These are phyloP conservation scores for Sweltsa coloradensis DNA, from an alignment of 1,140 invertebrate species.

Conservation along the genomic window DNA sequence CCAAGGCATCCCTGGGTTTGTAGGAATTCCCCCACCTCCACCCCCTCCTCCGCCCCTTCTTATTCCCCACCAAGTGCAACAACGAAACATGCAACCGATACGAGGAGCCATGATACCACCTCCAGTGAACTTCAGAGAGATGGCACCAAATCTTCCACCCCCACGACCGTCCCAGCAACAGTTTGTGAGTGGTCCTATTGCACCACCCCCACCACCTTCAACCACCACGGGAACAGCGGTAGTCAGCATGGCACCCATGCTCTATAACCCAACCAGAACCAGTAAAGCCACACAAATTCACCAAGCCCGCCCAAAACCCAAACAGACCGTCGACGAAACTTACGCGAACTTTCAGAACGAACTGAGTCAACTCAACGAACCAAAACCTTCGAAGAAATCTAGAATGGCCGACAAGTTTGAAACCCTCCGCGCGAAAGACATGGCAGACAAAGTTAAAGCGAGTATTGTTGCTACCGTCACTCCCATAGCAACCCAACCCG, in stretches of 20 bases:
- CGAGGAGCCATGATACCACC: not conserved
- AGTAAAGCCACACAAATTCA: not conserved
- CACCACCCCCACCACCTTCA: not conserved
- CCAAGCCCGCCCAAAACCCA: not conserved
- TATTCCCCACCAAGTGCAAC: conserved; percentile 44
- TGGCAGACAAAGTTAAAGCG: conserved; percentile 19
- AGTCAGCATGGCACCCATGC: no score
- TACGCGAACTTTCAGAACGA: not conserved
- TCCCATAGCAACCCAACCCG: not conserved
- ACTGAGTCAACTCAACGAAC: not conserved
- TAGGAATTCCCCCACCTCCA: conserved; percentile 34
- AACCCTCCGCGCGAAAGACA: conserved; percentile 14
- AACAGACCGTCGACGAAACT: not conserved
- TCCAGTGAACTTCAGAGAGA: not conserved
- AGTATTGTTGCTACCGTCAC: conserved; percentile 13
- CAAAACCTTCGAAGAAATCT: not conserved
- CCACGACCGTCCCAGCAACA: not conserved
- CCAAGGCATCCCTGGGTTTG: conserved; percentile 1
- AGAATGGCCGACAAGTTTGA: no score
- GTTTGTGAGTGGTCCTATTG: not conserved
- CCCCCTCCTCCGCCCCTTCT: conserved; percentile 38
- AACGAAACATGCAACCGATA: conserved; percentile 7
- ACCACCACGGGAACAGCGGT: conserved; percentile 2
- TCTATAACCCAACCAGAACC: no score
- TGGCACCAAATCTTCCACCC: not conserved